Conservation (phyloP, 2,888 invertebrate species). For the Athripsodes cinereus region DNA sequence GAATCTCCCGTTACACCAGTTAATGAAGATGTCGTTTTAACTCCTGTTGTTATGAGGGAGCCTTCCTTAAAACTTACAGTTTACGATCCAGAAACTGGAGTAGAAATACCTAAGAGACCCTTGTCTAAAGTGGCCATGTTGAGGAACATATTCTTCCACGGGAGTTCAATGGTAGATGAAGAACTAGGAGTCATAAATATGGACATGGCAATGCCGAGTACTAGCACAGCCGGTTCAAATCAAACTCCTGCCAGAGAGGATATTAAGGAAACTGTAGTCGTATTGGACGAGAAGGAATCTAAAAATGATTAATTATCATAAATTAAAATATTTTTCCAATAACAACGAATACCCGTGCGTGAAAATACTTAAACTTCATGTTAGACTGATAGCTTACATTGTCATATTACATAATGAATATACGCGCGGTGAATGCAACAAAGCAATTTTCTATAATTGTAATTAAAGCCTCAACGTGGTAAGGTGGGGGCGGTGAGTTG, state of each 20-base stretch:
- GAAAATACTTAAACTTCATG: slow-evolving; percentile 13
- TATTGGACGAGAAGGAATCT: slow-evolving; percentile 6
- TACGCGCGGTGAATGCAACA: no score
- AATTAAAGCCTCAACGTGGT: no score
- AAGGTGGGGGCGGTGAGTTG: no score
- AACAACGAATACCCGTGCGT: not conserved
- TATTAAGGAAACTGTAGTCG: slow-evolving; percentile 15
- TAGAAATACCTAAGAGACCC: slow-evolving; percentile 35
- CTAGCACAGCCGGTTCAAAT: not conserved
- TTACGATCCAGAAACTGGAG: slow-evolving; percentile 20
- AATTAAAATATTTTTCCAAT: no score
- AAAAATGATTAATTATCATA: no score
- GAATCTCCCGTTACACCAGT: slow-evolving; percentile 23
- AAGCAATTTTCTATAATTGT: no score
- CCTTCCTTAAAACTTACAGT: slow-evolving; percentile 10
- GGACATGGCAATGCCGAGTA: slow-evolving; percentile 1
- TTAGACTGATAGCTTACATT: slow-evolving; percentile 26
- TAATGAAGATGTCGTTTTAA: slow-evolving; percentile 8
- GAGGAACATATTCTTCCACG: slow-evolving; percentile 49
- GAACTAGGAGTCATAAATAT: slow-evolving; percentile 1
- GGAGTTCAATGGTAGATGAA: slow-evolving; percentile 29
- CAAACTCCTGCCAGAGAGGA: slow-evolving; percentile 12
- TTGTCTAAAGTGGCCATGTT: slow-evolving; percentile 44
- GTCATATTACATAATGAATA: slow-evolving; percentile 11
- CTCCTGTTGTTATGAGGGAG: slow-evolving; percentile 17